Evolutionary conservation across 1,140 invertebrate species (phyloP), one percentile per base, ranked within the genome.

Genomic region (Lepidotrigona ventralis): DNA sequence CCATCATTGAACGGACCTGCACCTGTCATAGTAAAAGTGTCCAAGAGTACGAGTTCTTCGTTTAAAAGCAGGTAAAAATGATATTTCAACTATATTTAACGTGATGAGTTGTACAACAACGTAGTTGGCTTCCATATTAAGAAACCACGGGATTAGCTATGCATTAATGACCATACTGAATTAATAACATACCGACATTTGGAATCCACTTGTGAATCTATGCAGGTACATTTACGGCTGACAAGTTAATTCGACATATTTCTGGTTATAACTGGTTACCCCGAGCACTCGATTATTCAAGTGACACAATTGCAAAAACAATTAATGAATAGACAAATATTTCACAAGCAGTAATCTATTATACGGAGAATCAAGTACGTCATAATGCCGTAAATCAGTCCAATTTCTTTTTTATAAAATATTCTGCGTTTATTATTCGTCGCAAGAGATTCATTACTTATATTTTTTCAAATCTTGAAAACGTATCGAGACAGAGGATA

Each of bases 31-130:
- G 56, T 89, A 3, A 80, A 88, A 75, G 58, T 87, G 15, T 58
- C 89, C 9, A 92, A 90, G 71, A 90, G 84, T n/a, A 73, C 88
- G 9, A 88, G 85, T 74, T 51, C 88, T 12, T 91, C 91, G 9
- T 86, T 91, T 19, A 88, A 86, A 72, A 92, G 87, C 91, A 93
- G 92, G 92, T 93, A 93, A 81, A 73, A 11, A 23, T 14, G 14
- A 56, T 21, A 29, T 33, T 60, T 53, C n/a, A n/a, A 15, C 3
- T 66, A 8, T 29, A 17, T 64, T 17, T n/a, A 6, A 17, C 29
- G 2, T 2, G 17, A 21, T 11, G 29, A 21, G 8, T 29, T 33
- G 4, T 33, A 29, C 1, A 66, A 17, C 56, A 54, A 33, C 69
- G 77, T 58, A 83, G 33, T 83, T 72, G 29, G 12, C 14, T 21